Evolutionary conservation across 2,888 invertebrate genomes (phyloP), one percentile per base, ranked within the genome.

Genomic region (Melanchra persicariae): DNA sequence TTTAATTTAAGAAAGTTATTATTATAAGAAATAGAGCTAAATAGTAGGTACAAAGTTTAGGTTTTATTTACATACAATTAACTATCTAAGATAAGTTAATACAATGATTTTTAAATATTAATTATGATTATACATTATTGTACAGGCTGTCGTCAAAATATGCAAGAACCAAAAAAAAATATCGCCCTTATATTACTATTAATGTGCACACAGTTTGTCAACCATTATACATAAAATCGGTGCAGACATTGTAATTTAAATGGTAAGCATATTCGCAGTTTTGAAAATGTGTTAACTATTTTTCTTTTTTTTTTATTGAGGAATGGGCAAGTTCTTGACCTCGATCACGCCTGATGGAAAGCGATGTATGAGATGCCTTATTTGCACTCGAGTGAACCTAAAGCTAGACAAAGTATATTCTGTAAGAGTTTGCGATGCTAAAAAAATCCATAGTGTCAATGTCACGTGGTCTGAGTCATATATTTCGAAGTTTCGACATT

Each of bases 11-110:
- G 85, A 82, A 75, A 80, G 54, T 77, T 78, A 74, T 74, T 78
- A 74, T 72, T 79, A 71, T 63, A 81, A 66, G 84, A 81, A 71
- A 77, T 85, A 78, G 70, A 78, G 64, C 75, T 82, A 82, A 80
- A 79, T 76, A 85, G 75, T n/a, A n/a, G n/a, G n/a, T 87, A 87
- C 81, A 85, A 86, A 84, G 74, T 76, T 75, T 61, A 60, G 54
- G 61, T 83, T 70, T 73, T 87, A 87, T 87, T 82, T 87, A 87
- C 87, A 87, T 79, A 80, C 70, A 84, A 78, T 71, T 75, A 62
- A 70, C 70, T 73, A 77, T 67, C 79, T 76, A 68, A 43, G 64
- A 73, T 72, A 72, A 59, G 58, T 72, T 66, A 65, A 75, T 81
- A 72, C 61, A 68, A 63, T 68, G 43, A 3, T 62, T 73, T 74